These are phyloP conservation scores for Umimayanthus chanpuru DNA, from an alignment of 92 coral and sea anemone genomes.

Conservation along the genomic window DNA sequence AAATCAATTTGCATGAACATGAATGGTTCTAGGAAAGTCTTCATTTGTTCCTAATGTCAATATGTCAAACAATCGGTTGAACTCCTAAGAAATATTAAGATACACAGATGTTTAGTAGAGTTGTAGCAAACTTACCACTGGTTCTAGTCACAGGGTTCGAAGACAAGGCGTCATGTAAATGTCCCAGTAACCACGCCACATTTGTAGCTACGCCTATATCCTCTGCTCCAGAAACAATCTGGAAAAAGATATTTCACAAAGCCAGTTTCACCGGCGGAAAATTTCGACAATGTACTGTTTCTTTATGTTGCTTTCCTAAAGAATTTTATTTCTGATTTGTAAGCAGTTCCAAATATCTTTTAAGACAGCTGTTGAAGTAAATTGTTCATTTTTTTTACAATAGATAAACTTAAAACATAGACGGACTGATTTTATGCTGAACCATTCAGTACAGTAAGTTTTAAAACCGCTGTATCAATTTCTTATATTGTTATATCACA, in stretches of 20 bases:
- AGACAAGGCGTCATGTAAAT: constrained; percentile 65
- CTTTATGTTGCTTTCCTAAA: background rate
- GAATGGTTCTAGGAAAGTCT: background rate
- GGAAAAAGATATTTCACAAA: background rate
- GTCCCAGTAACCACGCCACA: constrained; percentile 83
- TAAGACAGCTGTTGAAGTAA: background rate
- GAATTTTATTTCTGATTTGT: no score
- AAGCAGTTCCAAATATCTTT: no score
- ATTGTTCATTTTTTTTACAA: background rate
- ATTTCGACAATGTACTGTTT: background rate
- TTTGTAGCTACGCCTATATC: constrained; percentile 73
- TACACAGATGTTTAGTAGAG: background rate
- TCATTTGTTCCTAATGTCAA: background rate
- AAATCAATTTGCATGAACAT: no score
- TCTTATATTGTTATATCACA: no score
- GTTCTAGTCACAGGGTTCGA: constrained; percentile 61
- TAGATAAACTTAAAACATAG: background rate
- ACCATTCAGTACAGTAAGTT: no score
- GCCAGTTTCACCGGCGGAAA: background rate
- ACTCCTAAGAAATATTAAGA: no score
- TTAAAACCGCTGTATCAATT: no score
- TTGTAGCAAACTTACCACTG: constrained; percentile 62
- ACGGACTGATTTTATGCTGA: no score
- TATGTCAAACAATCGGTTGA: no score
- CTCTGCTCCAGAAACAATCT: constrained; percentile 68